Base-by-base conservation (phyloP, 2,797 vertebrate species). In the Bradypodion ventrale region DNA sequence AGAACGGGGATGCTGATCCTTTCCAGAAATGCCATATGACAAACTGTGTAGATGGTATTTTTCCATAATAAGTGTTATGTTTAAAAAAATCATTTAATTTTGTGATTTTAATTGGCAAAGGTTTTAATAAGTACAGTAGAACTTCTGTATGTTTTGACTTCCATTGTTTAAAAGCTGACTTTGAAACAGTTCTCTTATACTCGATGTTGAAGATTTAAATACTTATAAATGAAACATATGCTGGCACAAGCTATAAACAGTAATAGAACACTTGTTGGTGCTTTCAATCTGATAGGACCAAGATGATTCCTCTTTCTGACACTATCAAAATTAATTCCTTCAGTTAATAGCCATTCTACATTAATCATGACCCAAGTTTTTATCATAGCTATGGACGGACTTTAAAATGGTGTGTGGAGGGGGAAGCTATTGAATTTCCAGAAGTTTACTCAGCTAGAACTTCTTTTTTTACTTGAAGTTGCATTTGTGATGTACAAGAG, bases 401-500 rank as follows among this genome's bases (percentile, higher is more conserved):
- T 82, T 85, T 66, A 78, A 56, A 88, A 78, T 83, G 75, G 82
- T 78, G 85, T 32, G 85, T 78, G 37, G 78, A 66, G 40, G 73
- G 78, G 60, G 49, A 60, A 87, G 83, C 80, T 90, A 25, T 81
- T 88, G 83, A 87, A 56, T 88, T 90, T 87, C 87, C 86, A 35
- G 72, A 75, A 83, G 82, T 91, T 92, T 29, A 80, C 75, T 65
- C 82, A 86, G 66, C 85, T 90, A 7, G 2, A 78, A 32, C 84
- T 86, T 89, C 87, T 87, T 82, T 72, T 92, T 88, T n/a, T 63
- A 89, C 69, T 89, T 93, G 59, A 90, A 89, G 15, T 89, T 87
- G 3, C 89, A 85, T 87, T 92, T 85, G 88, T 78, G 75, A 90
- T 87, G 88, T 91, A 92, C 62, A 46, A 85, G 91, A 90, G 89